phyloP scores from a whole-genome alignment of 1,140 invertebrate genomes.

The Doryteuthis pealeii region DNA sequence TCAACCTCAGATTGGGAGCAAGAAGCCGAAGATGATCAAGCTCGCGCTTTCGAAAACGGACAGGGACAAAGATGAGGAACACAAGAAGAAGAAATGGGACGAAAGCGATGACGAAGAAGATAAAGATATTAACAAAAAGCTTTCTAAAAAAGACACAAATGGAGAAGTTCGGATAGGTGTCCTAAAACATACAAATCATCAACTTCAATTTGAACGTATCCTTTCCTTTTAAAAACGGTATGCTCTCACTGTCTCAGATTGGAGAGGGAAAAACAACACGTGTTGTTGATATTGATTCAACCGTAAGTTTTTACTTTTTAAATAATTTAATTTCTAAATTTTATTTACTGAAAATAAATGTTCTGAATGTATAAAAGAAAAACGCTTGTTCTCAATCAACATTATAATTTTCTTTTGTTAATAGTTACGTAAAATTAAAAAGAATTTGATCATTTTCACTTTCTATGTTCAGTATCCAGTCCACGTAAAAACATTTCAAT shows the following conservation, averaged over 20 bases:
- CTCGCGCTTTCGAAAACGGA: too few relatives aligned
- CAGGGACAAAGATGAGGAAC: slow-evolving; percentile 26
- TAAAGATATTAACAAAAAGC: slow-evolving; percentile 21
- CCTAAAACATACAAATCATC: slow-evolving; percentile 24
- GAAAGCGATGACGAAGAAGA: slow-evolving; percentile 19
- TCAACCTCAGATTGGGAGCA: slow-evolving; percentile 13
- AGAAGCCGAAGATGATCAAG: slow-evolving; percentile 4
- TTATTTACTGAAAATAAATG: too few relatives aligned
- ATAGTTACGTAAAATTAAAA: too few relatives aligned
- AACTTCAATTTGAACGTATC: slow-evolving; percentile 40
- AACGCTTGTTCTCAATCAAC: too few relatives aligned
- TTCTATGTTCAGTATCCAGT: too few relatives aligned
- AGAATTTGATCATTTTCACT: too few relatives aligned
- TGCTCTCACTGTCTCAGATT: background rate
- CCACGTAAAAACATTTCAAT: too few relatives aligned
- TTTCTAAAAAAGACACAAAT: background rate
- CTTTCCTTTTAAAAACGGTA: slow-evolving; percentile 18
- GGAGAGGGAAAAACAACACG: background rate
- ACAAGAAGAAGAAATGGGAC: background rate
- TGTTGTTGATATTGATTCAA: background rate
- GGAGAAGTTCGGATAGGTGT: slow-evolving; percentile 12
- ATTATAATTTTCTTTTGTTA: too few relatives aligned
- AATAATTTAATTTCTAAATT: too few relatives aligned
- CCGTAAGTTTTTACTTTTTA: too few relatives aligned
- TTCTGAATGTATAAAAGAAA: too few relatives aligned